Evolutionary conservation across 1,140 invertebrate species (phyloP), one percentile per base, ranked within the genome.

Genomic region (Ooceraea biroi): DNA sequence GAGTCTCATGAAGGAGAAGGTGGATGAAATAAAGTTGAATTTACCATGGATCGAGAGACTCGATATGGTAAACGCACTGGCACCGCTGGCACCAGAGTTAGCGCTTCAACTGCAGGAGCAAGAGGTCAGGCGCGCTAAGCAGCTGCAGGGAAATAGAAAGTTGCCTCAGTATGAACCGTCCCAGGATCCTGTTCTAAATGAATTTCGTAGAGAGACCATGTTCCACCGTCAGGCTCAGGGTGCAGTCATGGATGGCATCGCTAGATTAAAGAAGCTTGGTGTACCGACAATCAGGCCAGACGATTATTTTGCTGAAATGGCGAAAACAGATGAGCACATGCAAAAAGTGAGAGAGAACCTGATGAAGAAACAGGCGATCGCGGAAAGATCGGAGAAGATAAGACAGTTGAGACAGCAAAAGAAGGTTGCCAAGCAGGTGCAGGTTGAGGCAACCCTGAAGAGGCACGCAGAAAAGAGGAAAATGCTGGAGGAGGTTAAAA

Each of bases 291-390:
- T 96, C 91, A 95, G 98, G 77, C 99, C 99, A 0, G 97, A 98
- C 44, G 99, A 99, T 94, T 99, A 99, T 94, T 99, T 99, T 95
- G 99, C 99, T 0, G 98, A 99, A 95, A 99, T 99, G 99, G 98
- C 98, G 1, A 99, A 99, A 93, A 96, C 97, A 65, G 99, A 99
- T 95, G 96, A 96, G 55, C 99, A 99, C 87, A 99, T 99, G 99
- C 98, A 99, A 91, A 99, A 99, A 94, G 97, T 99, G 0, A 96
- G 98, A 65, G 95, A 97, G 91, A 97, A 97, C 90, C 92, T 99
- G 0, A 95, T 98, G 93, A 96, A 97, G 60, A 98, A 98, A 92
- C 97, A 99, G 91, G 95, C 96, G 11, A 96, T 96, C 11, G 96
- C 97, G 66, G 97, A 99, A 85, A 96, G 97, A 88, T 97, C 97